These are phyloP conservation scores for Hyperoodon ampullatus DNA, from an alignment of 2,113 vertebrate species.

Conservation along the genomic window DNA sequence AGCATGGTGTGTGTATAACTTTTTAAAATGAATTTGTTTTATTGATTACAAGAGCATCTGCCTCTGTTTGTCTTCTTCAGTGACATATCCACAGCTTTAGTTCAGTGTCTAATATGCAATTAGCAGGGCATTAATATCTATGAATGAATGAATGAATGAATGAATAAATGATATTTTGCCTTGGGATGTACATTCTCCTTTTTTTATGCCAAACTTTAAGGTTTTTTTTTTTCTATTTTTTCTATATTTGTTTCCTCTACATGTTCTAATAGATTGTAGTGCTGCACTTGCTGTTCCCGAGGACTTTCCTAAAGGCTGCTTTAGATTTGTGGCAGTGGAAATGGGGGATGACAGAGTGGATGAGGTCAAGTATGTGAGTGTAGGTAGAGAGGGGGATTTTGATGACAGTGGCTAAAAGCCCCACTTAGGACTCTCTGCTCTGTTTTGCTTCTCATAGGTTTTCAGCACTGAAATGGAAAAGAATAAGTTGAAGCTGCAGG, in stretches of 20 bases:
- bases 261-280: neutral
- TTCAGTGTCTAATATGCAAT: neutral
- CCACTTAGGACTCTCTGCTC: neutral
- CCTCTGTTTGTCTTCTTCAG: neutral
- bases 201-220: neutral
- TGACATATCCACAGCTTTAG: neutral
- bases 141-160: slow-evolving; percentile 40
- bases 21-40: slow-evolving; percentile 43
- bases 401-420: neutral
- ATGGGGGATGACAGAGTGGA: neutral
- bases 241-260: neutral
- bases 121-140: neutral
- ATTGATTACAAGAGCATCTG: slow-evolving; percentile 18
- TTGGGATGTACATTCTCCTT: neutral
- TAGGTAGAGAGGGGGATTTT: neutral
- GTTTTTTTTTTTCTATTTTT: neutral
- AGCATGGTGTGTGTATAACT: neutral
- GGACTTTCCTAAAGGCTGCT: neutral
- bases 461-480: slow-evolving; percentile 43
- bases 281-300: neutral
- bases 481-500: neutral
- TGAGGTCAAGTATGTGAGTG: neutral
- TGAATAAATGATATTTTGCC: neutral
- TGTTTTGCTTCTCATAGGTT: slow-evolving; percentile 59
- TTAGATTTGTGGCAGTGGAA: neutral